Evolutionary conservation across 2,113 vertebrate species (phyloP), one percentile per base, ranked within the genome.

Genomic region (Meriones unguiculatus): DNA sequence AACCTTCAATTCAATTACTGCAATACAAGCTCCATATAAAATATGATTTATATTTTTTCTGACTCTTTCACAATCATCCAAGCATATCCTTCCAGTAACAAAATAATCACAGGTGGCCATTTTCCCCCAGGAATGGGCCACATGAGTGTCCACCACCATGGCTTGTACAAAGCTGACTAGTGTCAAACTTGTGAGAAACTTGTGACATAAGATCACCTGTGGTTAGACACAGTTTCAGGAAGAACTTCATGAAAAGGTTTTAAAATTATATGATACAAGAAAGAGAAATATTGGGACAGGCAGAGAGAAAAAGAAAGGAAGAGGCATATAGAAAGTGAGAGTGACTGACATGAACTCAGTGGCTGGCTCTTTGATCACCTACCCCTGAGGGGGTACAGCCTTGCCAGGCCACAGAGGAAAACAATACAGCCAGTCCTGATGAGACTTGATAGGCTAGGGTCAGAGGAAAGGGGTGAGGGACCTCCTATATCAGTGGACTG

Each of bases 1-100:
- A 94, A 62, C 90, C 95, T 93, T 94, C 93, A 97, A 86, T 80
- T 97, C 72, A 97, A 89, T 98, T 95, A 96, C 90, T 97, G 5
- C 12, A 92, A 70, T 11, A 35, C 78, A 87, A 92, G 62, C 46
- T 41, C 24, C 65, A 14, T 75, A 87, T 18, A 89, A 93, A 91
- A 85, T 90, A 11, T 72, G 78, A 86, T 0, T 24, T 5, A 0
- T 54, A 11, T 87, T 97, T 94, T 96, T 88, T 94, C 3, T 52
- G 15, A 85, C 22, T 94, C 92, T 90, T 17, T 88, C 64, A 84
- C 75, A 75, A 80, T 87, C 32, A 69, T 20, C 50, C 4, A 90
- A 76, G n/a, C 70, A 70, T 22, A 57, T 81, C 38, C 73, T 85
- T 32, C 50, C 38, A 82, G 30, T 69, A 57, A 69, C n/a, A 87